These are phyloP conservation scores for Tor tambroides DNA, from an alignment of 2,113 vertebrate genomes.

Conservation along the genomic window DNA sequence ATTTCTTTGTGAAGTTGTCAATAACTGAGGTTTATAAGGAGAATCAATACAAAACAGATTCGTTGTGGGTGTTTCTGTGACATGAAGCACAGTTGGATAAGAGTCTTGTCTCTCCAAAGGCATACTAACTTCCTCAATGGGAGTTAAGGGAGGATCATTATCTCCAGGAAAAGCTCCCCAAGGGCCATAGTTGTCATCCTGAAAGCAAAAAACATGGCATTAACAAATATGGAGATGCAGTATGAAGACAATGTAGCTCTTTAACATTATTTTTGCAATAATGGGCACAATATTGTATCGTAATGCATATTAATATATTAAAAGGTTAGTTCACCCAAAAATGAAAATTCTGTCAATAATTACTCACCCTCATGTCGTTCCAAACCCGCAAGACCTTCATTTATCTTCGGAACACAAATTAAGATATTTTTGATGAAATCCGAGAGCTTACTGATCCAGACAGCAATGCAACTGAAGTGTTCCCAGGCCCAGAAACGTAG, in stretches of 20 bases:
- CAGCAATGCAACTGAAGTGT: too few species aligned
- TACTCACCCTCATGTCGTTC: too few species aligned
- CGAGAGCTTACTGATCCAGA: too few species aligned
- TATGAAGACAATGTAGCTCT: background rate
- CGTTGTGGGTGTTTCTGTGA: background rate
- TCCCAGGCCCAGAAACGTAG: too few species aligned
- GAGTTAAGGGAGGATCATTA: slow-evolving; percentile 73
- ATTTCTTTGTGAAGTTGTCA: background rate
- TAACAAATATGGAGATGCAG: too few species aligned
- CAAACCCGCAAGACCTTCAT: too few species aligned
- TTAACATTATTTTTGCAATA: background rate
- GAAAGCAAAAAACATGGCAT: background rate
- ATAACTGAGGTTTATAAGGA: slow-evolving; percentile 30
- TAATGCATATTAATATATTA: background rate
- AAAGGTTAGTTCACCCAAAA: too few species aligned
- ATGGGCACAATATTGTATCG: background rate
- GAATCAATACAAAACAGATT: background rate
- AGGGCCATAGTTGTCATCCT: slow-evolving; percentile 57
- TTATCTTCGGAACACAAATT: too few species aligned
- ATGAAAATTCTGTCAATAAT: too few species aligned
- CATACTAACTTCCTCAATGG: slow-evolving; percentile 64
- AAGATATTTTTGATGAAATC: too few species aligned
- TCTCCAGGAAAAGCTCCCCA: slow-evolving; percentile 52
- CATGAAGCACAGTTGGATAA: slow-evolving; percentile 57
- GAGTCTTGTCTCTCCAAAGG: slow-evolving; percentile 53